phyloP scores from a whole-genome alignment of 1,140 invertebrate species.

The Hypsibius dujardini region DNA sequence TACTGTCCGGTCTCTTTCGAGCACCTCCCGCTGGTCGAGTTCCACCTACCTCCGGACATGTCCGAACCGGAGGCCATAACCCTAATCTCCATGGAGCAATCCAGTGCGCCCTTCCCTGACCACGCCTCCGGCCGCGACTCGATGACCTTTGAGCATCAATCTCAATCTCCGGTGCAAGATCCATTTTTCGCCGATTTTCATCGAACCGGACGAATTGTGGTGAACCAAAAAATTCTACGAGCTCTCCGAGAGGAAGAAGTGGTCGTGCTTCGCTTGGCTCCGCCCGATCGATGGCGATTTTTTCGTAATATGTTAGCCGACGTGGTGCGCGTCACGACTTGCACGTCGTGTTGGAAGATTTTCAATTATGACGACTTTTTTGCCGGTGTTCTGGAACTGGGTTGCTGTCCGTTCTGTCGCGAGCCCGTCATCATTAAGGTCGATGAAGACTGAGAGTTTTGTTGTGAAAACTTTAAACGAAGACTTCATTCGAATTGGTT shows the following conservation, averaged over 20 bases:
- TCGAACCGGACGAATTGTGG: constrained; percentile 1
- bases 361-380: constrained; percentile 7
- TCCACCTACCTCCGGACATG: background rate
- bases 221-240: background rate
- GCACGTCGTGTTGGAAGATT: background rate
- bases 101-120: background rate
- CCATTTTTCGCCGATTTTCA: background rate
- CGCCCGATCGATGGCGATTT: background rate
- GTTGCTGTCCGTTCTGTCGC: background rate
- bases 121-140: background rate
- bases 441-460: too few species aligned
- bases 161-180: background rate
- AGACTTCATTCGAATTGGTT: too few species aligned
- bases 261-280: background rate
- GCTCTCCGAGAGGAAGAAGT: background rate
- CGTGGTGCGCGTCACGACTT: background rate
- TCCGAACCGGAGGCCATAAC: background rate
- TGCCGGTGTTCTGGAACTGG: background rate
- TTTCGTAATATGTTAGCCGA: constrained; percentile 10
- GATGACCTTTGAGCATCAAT: background rate
- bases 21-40: constrained; percentile 4
- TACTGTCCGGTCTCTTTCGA: constrained; percentile 6
- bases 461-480: too few species aligned
- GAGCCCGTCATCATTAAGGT: too few species aligned
- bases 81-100: background rate